Evolutionary conservation across 2,888 invertebrate species (phyloP), one percentile per base, ranked within the genome.

Genomic region (Shargacucullia verbasci): DNA sequence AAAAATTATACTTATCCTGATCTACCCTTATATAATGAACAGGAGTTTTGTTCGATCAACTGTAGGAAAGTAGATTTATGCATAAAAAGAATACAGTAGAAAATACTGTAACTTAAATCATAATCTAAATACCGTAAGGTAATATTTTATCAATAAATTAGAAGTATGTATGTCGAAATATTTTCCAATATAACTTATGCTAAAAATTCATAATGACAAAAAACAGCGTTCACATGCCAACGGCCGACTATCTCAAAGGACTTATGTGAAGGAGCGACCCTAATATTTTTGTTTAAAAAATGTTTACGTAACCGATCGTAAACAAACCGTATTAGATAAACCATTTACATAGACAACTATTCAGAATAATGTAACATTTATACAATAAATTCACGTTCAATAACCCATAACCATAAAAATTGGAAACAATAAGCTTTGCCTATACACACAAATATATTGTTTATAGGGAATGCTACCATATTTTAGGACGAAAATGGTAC

Each of bases 291-390:
- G 13, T 9, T 12, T 25, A 39, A 25, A 25, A 40, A 27, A 27
- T 40, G 12, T 27, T 12, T 25, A 35, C 12, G 2, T 14, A 38
- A 29, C 9, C 8, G 29, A 11, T 13, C 27, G 29, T 41, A 41
- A 29, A 41, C 13, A 29, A 13, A 13, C 27, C 41, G 27, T 41
- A 41, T 29, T 14, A 41, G 27, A 13, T 41, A 41, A 41, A 41
- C 29, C 29, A 27, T 14, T 29, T 29, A 29, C 9, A 27, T 39
- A 39, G 0, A 2, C 27, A 27, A 29, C 1, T 13, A 41, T 29
- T 13, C 9, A 13, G 1, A 14, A 29, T 27, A 41, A 29, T 29
- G 27, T 29, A 41, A 9, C 41, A 25, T 13, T 10, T 29, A 27
- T 29, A 13, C 9, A 29, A 10, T 29, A 41, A 41, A 41, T 29